Conservation (phyloP, 2,888 invertebrate genomes). For the Machimus rusticus region DNA sequence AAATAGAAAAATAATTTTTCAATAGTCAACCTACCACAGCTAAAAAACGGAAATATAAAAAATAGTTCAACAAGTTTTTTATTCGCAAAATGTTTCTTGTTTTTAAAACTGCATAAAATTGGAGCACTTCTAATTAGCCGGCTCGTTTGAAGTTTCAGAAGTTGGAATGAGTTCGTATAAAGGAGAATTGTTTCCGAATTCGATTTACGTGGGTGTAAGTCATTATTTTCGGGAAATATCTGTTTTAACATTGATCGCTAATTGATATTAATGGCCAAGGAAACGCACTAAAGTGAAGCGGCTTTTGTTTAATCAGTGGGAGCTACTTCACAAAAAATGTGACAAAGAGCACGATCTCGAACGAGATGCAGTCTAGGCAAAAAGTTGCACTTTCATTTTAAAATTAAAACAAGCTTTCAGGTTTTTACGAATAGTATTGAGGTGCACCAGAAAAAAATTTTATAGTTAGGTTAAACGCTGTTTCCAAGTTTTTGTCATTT, state of each 20-base stretch:
- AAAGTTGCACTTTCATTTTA: background rate
- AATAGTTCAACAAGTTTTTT: conserved; percentile 5
- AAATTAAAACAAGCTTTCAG: background rate
- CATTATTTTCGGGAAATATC: background rate
- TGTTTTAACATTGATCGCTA: background rate
- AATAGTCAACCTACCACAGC: background rate
- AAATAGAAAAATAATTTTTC: conserved; percentile 6
- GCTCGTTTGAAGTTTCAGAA: background rate
- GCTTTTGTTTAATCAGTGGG: background rate
- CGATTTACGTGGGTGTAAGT: background rate
- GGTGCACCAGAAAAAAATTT: background rate
- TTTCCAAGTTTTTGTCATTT: background rate
- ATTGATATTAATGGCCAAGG: background rate
- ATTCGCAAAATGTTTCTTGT: background rate
- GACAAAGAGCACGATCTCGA: background rate
- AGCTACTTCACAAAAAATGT: background rate
- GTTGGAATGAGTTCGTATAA: background rate
- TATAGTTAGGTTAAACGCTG: background rate
- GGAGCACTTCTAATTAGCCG: background rate
- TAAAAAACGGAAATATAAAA: background rate
- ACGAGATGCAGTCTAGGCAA: background rate
- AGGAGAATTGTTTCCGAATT: background rate
- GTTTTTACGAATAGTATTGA: background rate
- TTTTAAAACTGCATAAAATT: background rate
- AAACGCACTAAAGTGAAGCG: background rate